These are phyloP conservation scores for Phorcus lineatus DNA, from an alignment of 2,888 invertebrate genomes.

Conservation along the genomic window DNA sequence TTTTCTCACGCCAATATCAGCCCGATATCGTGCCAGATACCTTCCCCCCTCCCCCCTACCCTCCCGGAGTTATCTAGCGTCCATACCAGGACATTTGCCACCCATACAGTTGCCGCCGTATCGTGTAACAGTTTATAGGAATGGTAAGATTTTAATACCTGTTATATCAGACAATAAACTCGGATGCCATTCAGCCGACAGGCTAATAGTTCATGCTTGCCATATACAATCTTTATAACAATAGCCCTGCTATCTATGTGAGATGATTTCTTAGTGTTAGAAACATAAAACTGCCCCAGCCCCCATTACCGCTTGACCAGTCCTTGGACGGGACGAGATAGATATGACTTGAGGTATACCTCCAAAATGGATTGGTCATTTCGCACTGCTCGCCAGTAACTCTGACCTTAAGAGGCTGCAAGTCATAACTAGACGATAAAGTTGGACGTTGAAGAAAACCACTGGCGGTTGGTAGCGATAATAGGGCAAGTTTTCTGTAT, in stretches of 20 bases:
- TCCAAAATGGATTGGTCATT: background rate
- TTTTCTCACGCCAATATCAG: background rate
- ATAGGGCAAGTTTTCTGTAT: background rate
- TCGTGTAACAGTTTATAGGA: background rate
- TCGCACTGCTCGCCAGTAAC: background rate
- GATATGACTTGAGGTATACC: background rate
- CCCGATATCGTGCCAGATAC: background rate
- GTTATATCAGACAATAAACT: slow-evolving; percentile 5
- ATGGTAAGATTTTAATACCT: background rate
- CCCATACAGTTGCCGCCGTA: background rate
- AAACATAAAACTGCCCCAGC: background rate
- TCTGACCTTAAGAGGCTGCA: background rate
- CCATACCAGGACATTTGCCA: background rate
- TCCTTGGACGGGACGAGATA: background rate
- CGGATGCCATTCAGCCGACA: background rate
- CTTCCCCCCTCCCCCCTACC: background rate
- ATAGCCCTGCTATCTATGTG: background rate
- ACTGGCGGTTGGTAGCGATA: background rate
- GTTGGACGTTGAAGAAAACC: background rate
- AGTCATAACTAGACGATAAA: slow-evolving; percentile 4
- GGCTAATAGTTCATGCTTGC: background rate
- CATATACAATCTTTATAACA: background rate
- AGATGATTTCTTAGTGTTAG: background rate
- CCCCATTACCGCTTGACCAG: background rate
- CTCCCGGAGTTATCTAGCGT: background rate